A percentile compares a stretch with the other conserved stretches of the same genome.
These are phyloP conservation scores for Atta cephalotes DNA, from an alignment of 1,140 invertebrate genomes.

Conservation along the genomic window DNA sequence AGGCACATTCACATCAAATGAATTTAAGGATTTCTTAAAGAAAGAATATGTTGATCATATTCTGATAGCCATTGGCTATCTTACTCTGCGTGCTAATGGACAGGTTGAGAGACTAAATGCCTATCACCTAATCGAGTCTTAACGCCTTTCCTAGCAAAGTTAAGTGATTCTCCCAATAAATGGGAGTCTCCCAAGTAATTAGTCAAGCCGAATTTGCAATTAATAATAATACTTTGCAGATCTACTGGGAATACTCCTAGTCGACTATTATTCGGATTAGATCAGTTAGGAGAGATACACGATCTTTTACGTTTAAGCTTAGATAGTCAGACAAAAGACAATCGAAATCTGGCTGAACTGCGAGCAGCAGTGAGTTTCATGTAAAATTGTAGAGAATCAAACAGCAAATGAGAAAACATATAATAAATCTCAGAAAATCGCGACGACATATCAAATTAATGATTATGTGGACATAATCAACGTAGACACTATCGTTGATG, in stretches of 20 bases:
- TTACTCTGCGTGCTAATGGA: not conserved
- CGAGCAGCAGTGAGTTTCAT: not conserved
- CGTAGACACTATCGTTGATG: conserved; percentile 14
- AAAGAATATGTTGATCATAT: not conserved
- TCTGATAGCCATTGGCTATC: not conserved
- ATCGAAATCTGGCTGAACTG: not conserved
- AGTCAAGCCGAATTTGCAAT: not conserved
- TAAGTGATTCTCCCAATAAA: not conserved
- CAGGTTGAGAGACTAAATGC: conserved; percentile 12
- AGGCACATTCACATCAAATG: not conserved
- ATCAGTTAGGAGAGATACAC: not conserved
- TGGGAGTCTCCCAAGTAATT: not conserved
- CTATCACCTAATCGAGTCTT: not conserved
- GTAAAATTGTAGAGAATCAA: not conserved
- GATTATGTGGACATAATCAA: conserved; percentile 42
- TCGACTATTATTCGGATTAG: not conserved
- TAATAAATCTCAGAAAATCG: not conserved
- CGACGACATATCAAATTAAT: not conserved
- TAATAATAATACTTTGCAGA: conserved; percentile 18
- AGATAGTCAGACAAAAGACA: not conserved
- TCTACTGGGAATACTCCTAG: not conserved
- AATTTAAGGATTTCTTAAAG: conserved; percentile 21
- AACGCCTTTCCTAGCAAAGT: not conserved
- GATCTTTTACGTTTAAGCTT: not conserved
- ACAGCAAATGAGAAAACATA: not conserved